Evolutionary conservation across 2,888 invertebrate species (phyloP), one percentile per base, ranked within the genome.

Genomic region (Ellobium chinense): DNA sequence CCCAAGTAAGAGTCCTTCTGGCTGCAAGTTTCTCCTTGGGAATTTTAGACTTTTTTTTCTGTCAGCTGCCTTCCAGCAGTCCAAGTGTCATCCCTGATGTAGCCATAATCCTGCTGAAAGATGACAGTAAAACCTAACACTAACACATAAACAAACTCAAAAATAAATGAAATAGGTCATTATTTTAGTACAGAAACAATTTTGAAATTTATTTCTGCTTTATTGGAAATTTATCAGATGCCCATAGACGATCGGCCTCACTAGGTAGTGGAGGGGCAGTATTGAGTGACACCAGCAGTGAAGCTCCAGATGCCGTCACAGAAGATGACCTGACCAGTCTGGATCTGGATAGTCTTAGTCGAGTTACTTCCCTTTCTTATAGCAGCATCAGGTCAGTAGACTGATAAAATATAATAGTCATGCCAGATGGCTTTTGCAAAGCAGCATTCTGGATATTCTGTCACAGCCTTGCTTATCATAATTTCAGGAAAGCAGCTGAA

Each of bases 331-430:
- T 70, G 46, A 36, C 27, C 1, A 78, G 78, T 24, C 60, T 62
- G n/a, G 78, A 78, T 39, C 46, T 78, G 46, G 78, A 78, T 34
- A 70, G 39, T 29, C 24, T 62, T 18, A 72, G 77, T 46, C 46
- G 77, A 36, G 77, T 46, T 2, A 78, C 78, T 21, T 78, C 78
- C n/a, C 62, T 78, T 18, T 78, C 78, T n/a, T 72, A 78, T 36
- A 63, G 27, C 72, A 78, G 78, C 54, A 60, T 78, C 63, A 78
- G 62, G 78, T 78, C 3, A 68, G 39, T 36, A 24, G 2, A 37
- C 31, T 46, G 29, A 46, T 29, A n/a, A n/a, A n/a, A n/a, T n/a
- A 9, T 54, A 54, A n/a, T n/a, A n/a, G n/a, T n/a, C n/a, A n/a
- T n/a, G n/a, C n/a, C n/a, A n/a, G n/a, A n/a, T n/a, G n/a, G n/a